phyloP scores from a whole-genome alignment of 2,797 vertebrate genomes.

The Alosa sapidissima region DNA sequence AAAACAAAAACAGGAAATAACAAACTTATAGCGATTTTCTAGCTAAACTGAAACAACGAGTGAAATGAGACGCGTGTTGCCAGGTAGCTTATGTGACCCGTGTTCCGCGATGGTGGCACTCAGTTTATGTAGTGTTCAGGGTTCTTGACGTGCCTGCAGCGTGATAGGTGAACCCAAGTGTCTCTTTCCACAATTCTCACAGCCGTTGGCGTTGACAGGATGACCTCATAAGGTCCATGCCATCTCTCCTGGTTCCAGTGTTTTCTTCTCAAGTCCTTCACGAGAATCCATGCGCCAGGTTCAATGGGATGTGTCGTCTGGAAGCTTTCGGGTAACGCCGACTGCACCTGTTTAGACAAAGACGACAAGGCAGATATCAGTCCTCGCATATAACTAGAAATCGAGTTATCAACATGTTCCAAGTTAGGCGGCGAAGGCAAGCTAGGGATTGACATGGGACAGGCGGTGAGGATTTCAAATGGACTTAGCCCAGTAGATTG shows the following conservation, averaged over 20 bases:
- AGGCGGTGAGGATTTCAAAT: not conserved
- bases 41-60: no score
- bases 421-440: not conserved
- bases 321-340: not conserved
- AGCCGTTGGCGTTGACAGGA: not conserved
- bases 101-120: no score
- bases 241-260: not conserved
- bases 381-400: not conserved
- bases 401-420: not conserved
- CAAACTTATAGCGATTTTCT: no score
- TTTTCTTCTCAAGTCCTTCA: not conserved
- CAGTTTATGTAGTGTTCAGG: not conserved
- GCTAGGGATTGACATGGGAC: not conserved
- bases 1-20: no score
- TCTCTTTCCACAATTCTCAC: not conserved
- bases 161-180: not conserved
- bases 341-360: not conserved
- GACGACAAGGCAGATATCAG: conserved; percentile 1
- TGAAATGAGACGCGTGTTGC: no score
- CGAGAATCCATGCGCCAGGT: not conserved
- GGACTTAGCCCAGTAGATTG: not conserved
- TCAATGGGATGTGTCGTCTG: not conserved
- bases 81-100: no score
- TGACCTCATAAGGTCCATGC: not conserved
- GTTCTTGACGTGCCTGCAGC: not conserved